These are phyloP conservation scores for Scalopus aquaticus DNA, from an alignment of 2,113 vertebrate species.

Conservation along the genomic window DNA sequence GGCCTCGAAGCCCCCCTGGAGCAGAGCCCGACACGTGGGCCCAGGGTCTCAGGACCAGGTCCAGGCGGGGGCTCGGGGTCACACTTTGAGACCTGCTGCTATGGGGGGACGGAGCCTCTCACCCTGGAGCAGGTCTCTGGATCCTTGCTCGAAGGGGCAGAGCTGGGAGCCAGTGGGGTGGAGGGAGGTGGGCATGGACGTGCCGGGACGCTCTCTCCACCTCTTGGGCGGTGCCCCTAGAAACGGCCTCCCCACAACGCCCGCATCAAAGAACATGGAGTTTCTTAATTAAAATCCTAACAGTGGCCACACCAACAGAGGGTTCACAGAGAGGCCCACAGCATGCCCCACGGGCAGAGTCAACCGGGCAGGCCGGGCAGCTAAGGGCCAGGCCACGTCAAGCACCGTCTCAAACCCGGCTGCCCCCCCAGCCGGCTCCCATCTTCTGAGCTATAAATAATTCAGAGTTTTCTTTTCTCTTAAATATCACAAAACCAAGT, in stretches of 20 bases:
- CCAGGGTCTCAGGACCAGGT: too few species aligned
- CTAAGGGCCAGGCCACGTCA: conserved; percentile 69
- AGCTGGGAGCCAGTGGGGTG: not conserved
- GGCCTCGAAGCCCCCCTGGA: too few species aligned
- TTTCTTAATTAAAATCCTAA: not conserved
- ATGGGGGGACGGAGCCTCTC: too few species aligned
- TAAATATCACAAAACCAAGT: conserved; percentile 84
- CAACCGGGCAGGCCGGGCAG: too few species aligned
- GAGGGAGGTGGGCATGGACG: accelerated
- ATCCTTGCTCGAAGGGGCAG: not conserved
- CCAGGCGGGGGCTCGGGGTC: too few species aligned
- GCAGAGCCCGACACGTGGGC: too few species aligned
- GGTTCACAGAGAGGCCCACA: not conserved
- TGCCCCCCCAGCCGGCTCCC: conserved; percentile 71
- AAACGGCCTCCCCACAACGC: not conserved
- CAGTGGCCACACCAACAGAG: too few species aligned
- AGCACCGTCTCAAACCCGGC: not conserved
- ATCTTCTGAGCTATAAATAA: conserved; percentile 83
- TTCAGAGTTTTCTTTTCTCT: conserved; percentile 80
- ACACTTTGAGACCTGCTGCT: too few species aligned
- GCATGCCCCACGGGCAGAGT: too few species aligned
- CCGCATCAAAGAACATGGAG: not conserved
- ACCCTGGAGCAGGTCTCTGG: too few species aligned
- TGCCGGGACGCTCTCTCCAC: not conserved
- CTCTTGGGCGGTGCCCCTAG: not conserved